These are phyloP conservation scores for Zoanthus sociatus DNA, from an alignment of 92 coral and sea anemone genomes.

Conservation along the genomic window DNA sequence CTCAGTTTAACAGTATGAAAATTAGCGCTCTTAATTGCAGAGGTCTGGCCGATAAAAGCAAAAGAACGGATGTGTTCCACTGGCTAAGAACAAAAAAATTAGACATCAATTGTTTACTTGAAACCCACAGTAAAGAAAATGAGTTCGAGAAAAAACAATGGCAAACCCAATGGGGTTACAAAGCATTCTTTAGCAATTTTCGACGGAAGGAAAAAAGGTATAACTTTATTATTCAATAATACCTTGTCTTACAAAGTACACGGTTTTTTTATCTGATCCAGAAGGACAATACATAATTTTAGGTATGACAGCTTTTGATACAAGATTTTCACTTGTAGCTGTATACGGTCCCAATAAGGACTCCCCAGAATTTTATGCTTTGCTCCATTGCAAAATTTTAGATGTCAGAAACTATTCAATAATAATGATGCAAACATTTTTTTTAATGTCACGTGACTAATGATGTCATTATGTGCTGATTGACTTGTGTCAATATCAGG, in stretches of 20 bases:
- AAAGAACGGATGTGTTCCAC: conserved; percentile 14
- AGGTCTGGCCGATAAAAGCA: conserved; percentile 7
- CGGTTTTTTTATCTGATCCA: neutral
- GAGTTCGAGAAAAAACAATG: conserved; percentile 21
- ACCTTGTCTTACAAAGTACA: no score
- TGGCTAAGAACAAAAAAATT: conserved; percentile 5
- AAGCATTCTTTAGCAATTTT: no score
- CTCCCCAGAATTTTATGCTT: no score
- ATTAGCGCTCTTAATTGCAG: conserved; percentile 25
- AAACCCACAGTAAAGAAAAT: conserved; percentile 10
- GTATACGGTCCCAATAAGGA: neutral
- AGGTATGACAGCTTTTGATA: neutral
- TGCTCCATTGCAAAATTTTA: no score
- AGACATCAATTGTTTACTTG: conserved; percentile 3
- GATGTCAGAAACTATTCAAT: no score
- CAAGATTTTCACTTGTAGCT: neutral
- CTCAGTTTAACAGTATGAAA: conserved; percentile 1
- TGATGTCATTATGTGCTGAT: no score
- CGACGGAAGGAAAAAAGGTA: no score
- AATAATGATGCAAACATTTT: no score
- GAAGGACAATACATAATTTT: neutral
- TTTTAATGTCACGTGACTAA: no score
- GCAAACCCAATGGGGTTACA: neutral
- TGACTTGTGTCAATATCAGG: no score
- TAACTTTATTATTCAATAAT: no score